Evolutionary conservation across 2,888 invertebrate genomes (phyloP), one percentile per base, ranked within the genome.

Genomic region (Erynnis tages): DNA sequence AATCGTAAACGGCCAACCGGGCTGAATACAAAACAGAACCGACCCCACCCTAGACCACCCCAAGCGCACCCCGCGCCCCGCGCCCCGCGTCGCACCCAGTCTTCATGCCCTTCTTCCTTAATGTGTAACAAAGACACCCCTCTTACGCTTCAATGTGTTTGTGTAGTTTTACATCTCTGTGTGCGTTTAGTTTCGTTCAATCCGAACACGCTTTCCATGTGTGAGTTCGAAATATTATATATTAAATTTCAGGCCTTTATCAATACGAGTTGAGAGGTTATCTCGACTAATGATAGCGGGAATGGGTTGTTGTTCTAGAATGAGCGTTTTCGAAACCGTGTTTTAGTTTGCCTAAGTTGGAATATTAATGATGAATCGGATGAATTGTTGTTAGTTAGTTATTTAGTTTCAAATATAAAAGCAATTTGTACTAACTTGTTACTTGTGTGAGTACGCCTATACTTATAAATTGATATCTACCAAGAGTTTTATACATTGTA

Each of bases 111-210:
- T 82, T 82, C 82, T 86, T 87, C 88, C 87, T 86, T 87, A 87
- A 86, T 84, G 78, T 79, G 79, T 85, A 88, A 88, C 88, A 88
- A 89, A 89, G 89, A 88, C 87, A 78, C 87, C 87, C 87, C 87
- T 82, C 85, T 85, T 86, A 82, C 71, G 74, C 67, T 73, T 72
- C 73, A 69, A 76, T 83, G 83, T 83, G 76, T 83, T 80, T 74
- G 82, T 80, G 80, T 79, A 76, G 73, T 63, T 61, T 63, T 60
- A 58, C 53, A 4, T 3, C 25, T 38, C 38, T 78, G 83, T 85
- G 83, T 83, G 82, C 46, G 83, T 78, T 59, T 76, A 77, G 78
- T 79, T 76, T 69, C 67, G 66, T 58, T 55, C 48, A 44, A 40
- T 50, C 53, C 54, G 54, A 56, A 54, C 32, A 21, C 57, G 65